A percentile compares a stretch with the other conserved stretches of the same genome.
Evolutionary conservation across 2,888 invertebrate species (phyloP).

Genomic region (Torymus texanus): DNA sequence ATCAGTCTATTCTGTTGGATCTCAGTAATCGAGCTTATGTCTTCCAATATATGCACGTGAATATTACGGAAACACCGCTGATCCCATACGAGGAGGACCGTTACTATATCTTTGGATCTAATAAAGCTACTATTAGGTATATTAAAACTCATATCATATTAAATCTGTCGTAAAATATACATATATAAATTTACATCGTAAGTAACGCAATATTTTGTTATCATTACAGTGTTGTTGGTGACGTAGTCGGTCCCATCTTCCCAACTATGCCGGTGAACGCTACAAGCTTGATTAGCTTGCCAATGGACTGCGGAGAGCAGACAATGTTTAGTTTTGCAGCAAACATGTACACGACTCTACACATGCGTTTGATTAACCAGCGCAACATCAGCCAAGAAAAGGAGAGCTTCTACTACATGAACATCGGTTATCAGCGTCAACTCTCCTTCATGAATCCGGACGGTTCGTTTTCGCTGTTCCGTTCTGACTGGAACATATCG

Average conservation of each 20-base stretch:
- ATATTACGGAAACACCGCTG: slow-evolving; percentile 93
- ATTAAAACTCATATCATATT: not conserved
- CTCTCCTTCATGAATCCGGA: slow-evolving; percentile 93
- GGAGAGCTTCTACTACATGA: slow-evolving; percentile 90
- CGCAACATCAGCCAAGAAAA: slow-evolving; percentile 88
- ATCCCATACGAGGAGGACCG: slow-evolving; percentile 93
- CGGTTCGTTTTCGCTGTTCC: slow-evolving; percentile 93
- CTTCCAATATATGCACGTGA: slow-evolving; percentile 96
- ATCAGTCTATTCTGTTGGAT: slow-evolving; percentile 94
- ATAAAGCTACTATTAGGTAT: slow-evolving; percentile 83
- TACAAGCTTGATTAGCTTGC: slow-evolving; percentile 85
- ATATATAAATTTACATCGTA: too few relatives aligned
- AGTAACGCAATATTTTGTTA: not conserved
- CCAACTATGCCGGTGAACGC: slow-evolving; percentile 95
- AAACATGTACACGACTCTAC: slow-evolving; percentile 92
- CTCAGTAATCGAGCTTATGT: slow-evolving; percentile 93
- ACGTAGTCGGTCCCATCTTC: slow-evolving; percentile 94
- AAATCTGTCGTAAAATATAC: not conserved
- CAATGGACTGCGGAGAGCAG: slow-evolving; percentile 95
- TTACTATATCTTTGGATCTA: slow-evolving; percentile 96
- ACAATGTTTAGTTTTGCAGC: slow-evolving; percentile 98
- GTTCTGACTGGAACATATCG: slow-evolving; percentile 95
- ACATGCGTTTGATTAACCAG: slow-evolving; percentile 94
- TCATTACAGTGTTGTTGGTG: slow-evolving; percentile 84
- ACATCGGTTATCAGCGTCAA: slow-evolving; percentile 92